A percentile compares a stretch with the other conserved stretches of the same genome.
Conservation (phyloP, 2,797 vertebrate species). For the Euthynnus affinis region DNA sequence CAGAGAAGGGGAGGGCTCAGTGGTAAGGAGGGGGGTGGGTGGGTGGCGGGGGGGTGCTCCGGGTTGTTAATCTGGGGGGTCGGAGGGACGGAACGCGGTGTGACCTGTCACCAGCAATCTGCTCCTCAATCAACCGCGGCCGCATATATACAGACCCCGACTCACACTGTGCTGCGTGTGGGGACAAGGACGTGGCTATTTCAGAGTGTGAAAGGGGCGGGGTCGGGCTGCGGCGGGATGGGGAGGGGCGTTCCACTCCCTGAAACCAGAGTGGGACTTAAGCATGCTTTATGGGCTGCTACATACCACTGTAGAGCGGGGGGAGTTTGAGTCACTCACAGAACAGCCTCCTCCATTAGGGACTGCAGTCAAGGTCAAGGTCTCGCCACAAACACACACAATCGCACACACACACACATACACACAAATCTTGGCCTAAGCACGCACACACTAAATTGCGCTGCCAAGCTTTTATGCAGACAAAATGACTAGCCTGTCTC, state of each 20-base stretch:
- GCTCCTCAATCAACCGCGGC: slow-evolving; percentile 79
- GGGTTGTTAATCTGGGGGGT: slow-evolving; percentile 87
- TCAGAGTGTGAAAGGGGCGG: slow-evolving; percentile 83
- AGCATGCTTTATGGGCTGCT: slow-evolving; percentile 87
- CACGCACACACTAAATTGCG: slow-evolving; percentile 30
- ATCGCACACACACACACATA: slow-evolving; percentile 24
- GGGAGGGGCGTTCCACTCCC: slow-evolving; percentile 78
- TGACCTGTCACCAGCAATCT: slow-evolving; percentile 90
- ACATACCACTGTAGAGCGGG: slow-evolving; percentile 77
- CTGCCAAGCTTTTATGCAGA: slow-evolving; percentile 47
- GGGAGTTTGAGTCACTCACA: slow-evolving; percentile 82
- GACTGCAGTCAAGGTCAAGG: slow-evolving; percentile 86
- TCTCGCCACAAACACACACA: slow-evolving; percentile 52
- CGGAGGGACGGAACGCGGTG: slow-evolving; percentile 84
- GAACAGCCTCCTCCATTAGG: slow-evolving; percentile 83
- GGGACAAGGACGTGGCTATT: slow-evolving; percentile 89
- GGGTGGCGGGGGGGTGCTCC: slow-evolving; percentile 69
- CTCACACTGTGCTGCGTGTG: slow-evolving; percentile 65
- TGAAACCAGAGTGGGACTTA: slow-evolving; percentile 86
- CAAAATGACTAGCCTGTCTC: slow-evolving; percentile 34
- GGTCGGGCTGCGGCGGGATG: slow-evolving; percentile 22
- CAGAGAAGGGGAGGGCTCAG: slow-evolving; percentile 60
- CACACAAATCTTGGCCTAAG: slow-evolving; percentile 33
- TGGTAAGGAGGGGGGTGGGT: slow-evolving; percentile 17
- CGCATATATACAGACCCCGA: slow-evolving; percentile 72